These are phyloP conservation scores for Heliconius erato DNA, from an alignment of 2,888 invertebrate genomes.

Conservation along the genomic window DNA sequence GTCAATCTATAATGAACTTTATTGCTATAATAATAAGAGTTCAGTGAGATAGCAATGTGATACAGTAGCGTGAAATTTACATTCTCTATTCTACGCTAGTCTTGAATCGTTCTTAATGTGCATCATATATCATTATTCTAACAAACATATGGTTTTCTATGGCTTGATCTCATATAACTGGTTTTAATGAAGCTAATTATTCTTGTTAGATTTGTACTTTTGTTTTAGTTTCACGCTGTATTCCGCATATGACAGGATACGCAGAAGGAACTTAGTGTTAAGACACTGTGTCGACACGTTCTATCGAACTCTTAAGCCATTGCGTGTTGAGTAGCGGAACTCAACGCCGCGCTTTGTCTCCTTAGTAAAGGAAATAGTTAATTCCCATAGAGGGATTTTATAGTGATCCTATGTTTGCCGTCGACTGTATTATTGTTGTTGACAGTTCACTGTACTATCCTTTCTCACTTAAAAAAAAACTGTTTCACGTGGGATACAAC, in stretches of 20 bases:
- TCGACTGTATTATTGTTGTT: too few species aligned
- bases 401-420: too few species aligned
- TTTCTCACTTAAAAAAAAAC: too few species aligned
- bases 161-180: background rate
- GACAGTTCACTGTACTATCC: too few species aligned
- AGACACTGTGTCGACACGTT: too few species aligned
- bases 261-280: too few species aligned
- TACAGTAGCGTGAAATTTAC: constrained; percentile 16
- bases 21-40: constrained; percentile 22
- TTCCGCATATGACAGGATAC: too few species aligned
- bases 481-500: too few species aligned
- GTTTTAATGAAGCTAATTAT: constrained; percentile 18
- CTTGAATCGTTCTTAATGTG: constrained; percentile 40
- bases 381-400: too few species aligned
- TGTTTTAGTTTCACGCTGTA: too few species aligned
- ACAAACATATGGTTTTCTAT: constrained; percentile 35
- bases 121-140: constrained; percentile 44
- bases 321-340: background rate
- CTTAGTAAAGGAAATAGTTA: background rate
- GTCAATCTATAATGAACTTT: constrained; percentile 35
- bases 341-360: background rate
- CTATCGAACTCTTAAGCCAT: too few species aligned
- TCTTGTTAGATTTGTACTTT: background rate
- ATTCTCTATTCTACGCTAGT: constrained; percentile 27
- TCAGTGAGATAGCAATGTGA: constrained; percentile 5